Percentiles rank a stretch among this genome's conserved stretches.
Evolutionary conservation across 1,140 invertebrate species (phyloP).

Genomic region (Wasmannia auropunctata): DNA sequence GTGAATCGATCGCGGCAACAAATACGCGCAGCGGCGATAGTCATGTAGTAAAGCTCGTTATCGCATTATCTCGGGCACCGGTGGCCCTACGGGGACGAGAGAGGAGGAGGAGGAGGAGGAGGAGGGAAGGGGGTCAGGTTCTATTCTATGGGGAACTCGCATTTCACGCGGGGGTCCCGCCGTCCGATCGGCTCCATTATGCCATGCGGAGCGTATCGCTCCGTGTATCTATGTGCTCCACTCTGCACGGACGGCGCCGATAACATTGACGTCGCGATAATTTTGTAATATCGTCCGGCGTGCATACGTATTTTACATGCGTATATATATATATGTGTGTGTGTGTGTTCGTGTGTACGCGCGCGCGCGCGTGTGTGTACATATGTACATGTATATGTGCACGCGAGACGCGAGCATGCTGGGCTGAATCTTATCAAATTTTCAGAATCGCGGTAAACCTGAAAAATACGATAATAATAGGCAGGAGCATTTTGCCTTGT

Average conservation of each 20-base stretch:
- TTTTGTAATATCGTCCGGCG: constrained; percentile 79
- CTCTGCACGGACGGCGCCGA: constrained; percentile 75
- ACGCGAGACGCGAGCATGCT: neutral
- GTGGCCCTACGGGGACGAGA: constrained; percentile 69
- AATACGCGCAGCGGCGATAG: constrained; percentile 68
- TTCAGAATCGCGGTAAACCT: constrained; percentile 28
- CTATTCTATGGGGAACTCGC: constrained; percentile 79
- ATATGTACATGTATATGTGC: neutral
- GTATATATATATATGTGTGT: neutral
- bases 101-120: neutral
- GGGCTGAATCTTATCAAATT: constrained; percentile 35
- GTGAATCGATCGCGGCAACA: constrained; percentile 64
- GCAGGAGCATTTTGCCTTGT: neutral
- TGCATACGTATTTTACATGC: neutral
- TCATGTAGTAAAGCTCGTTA: constrained; percentile 77
- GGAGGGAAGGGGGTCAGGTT: constrained; percentile 22
- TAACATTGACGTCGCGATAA: constrained; percentile 81
- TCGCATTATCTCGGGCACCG: constrained; percentile 80
- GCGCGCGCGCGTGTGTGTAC: too few relatives aligned
- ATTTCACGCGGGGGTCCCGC: constrained; percentile 72
- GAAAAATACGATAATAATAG: constrained; percentile 10
- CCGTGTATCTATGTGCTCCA: constrained; percentile 79
- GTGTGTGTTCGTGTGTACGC: neutral
- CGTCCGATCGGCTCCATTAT: constrained; percentile 74
- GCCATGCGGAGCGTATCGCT: constrained; percentile 71